Conservation (phyloP, 2,113 vertebrate genomes). For the Sphaerodactylus townsendi region DNA sequence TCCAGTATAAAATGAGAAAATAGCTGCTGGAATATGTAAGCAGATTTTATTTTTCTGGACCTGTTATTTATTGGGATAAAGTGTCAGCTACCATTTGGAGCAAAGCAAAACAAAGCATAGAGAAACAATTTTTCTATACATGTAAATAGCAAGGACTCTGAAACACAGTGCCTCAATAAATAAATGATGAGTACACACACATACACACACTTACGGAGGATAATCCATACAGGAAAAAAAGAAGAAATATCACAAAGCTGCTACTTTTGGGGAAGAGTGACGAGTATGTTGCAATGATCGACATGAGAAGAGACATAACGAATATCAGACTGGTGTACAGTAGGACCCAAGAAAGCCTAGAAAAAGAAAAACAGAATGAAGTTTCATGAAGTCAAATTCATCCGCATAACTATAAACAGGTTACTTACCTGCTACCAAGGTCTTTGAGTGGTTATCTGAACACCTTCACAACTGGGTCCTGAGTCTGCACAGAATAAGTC, state of each 20-base stretch:
- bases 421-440: not conserved
- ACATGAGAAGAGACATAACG: constrained; percentile 93
- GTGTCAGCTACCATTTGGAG: accelerated
- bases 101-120: not conserved
- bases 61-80: not conserved
- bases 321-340: constrained; percentile 91
- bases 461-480: not conserved
- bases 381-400: not conserved
- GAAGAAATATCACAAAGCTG: constrained; percentile 88
- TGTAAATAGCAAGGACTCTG: not conserved
- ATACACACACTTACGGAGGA: constrained; percentile 86
- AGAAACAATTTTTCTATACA: not conserved
- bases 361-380: constrained; percentile 8
- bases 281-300: constrained; percentile 89
- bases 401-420: not conserved
- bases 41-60: not conserved
- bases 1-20: not conserved
- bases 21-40: not conserved
- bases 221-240: constrained; percentile 94
- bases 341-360: constrained; percentile 96
- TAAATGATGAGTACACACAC: not conserved
- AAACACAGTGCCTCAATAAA: not conserved
- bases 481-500: not conserved
- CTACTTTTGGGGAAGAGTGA: constrained; percentile 92
- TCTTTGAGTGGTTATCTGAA: not conserved